Evolutionary conservation across 2,888 invertebrate species (phyloP).

Genomic region (Norana najaformis): DNA sequence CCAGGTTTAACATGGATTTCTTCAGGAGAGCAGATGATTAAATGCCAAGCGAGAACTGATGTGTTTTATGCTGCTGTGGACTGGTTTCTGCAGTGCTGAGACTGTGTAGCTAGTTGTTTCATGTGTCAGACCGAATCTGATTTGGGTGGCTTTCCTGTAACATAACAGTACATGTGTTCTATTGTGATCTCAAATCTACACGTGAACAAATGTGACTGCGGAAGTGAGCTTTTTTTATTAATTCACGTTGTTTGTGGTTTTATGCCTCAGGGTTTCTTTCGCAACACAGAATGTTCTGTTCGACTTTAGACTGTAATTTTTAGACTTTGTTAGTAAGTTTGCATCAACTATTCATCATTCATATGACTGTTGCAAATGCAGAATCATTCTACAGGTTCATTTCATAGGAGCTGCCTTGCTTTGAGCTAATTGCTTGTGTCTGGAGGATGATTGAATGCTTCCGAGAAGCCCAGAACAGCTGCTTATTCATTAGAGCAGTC

Average conservation of each 20-base stretch:
- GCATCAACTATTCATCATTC: not conserved
- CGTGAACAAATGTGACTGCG: not conserved
- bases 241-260: not conserved
- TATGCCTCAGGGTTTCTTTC: not conserved
- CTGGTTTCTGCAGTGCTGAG: not conserved
- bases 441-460: not conserved
- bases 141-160: not conserved
- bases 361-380: not conserved
- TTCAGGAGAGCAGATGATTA: not conserved
- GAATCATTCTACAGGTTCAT: not conserved
- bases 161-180: not conserved
- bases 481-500: not conserved
- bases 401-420: not conserved
- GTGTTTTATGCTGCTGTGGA: not conserved
- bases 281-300: not conserved
- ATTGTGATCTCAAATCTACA: not conserved
- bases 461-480: not conserved
- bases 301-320: not conserved
- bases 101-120: not conserved
- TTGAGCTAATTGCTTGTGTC: not conserved
- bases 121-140: not conserved
- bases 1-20: conserved; percentile 30
- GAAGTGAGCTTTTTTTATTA: not conserved
- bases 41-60: not conserved
- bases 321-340: not conserved